A percentile compares a stretch with the other conserved stretches of the same genome.
Evolutionary conservation across 2,797 vertebrate species (phyloP).

Genomic region (Diplodus sargus): DNA sequence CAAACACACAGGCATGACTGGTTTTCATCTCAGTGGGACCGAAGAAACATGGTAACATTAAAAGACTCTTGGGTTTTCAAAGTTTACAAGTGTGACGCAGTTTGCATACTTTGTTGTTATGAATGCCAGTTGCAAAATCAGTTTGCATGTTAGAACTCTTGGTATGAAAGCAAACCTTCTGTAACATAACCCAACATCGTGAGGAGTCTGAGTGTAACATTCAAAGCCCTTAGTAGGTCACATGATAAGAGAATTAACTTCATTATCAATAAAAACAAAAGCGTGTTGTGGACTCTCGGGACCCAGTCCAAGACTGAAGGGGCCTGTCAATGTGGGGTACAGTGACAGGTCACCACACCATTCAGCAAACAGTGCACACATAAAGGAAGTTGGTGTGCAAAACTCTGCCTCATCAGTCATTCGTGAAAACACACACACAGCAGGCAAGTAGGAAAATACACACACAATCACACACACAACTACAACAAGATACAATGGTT

Average conservation of each 20-base stretch:
- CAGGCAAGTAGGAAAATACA: constrained; percentile 20
- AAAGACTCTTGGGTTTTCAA: neutral
- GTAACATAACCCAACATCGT: neutral
- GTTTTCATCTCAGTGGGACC: neutral
- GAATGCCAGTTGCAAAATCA: neutral
- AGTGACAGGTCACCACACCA: constrained; percentile 51
- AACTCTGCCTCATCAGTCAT: constrained; percentile 35
- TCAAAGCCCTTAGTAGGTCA: constrained; percentile 1
- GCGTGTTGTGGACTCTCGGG: constrained; percentile 4
- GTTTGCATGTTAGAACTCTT: neutral
- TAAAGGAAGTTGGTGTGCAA: constrained; percentile 43
- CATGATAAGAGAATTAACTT: constrained; percentile 22
- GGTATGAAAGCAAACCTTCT: neutral
- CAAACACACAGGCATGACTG: neutral
- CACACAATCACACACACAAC: constrained; percentile 13
- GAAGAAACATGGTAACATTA: neutral
- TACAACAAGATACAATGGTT: constrained; percentile 34
- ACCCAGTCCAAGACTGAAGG: constrained; percentile 34
- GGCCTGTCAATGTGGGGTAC: constrained; percentile 26
- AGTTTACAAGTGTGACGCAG: neutral
- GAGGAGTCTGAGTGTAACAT: neutral
- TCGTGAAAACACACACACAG: constrained; percentile 41
- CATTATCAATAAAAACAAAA: constrained; percentile 35
- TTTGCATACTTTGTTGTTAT: neutral
- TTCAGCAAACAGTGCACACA: constrained; percentile 60